phyloP scores from a whole-genome alignment of 2,113 vertebrate species.

The Notothenia rossii region DNA sequence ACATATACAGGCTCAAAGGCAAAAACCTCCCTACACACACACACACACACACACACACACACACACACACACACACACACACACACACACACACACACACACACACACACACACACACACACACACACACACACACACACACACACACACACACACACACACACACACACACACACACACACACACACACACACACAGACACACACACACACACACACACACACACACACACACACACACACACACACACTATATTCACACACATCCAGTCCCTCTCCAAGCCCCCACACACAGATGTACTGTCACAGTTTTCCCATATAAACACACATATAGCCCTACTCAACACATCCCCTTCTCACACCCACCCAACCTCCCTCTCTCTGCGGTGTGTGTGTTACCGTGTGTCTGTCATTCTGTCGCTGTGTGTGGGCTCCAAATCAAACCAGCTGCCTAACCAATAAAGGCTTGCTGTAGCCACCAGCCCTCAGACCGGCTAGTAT shows the following conservation, averaged over 20 bases:
- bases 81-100: slow-evolving; percentile 30
- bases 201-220: slow-evolving; percentile 33
- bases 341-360: slow-evolving; percentile 53
- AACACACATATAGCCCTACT: slow-evolving; percentile 55
- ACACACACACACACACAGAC: slow-evolving; percentile 16
- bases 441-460: slow-evolving; percentile 73
- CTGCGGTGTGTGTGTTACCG: slow-evolving; percentile 46
- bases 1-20: no score
- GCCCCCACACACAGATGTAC: slow-evolving; percentile 37
- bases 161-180: slow-evolving; percentile 11
- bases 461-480: slow-evolving; percentile 64
- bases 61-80: background rate
- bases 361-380: slow-evolving; percentile 20
- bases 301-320: slow-evolving; percentile 34
- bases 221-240: background rate
- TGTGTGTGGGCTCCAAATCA: slow-evolving; percentile 80
- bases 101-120: slow-evolving; percentile 22
- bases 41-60: background rate
- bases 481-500: slow-evolving; percentile 49
- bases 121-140: slow-evolving; percentile 12
- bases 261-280: slow-evolving; percentile 10
- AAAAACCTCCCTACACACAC: background rate
- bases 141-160: slow-evolving; percentile 38
- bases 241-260: slow-evolving; percentile 20
- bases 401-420: slow-evolving; percentile 65